Evolutionary conservation across 2,797 vertebrate species (phyloP), one percentile per base, ranked within the genome.

Genomic region (Saguinus oedipus): DNA sequence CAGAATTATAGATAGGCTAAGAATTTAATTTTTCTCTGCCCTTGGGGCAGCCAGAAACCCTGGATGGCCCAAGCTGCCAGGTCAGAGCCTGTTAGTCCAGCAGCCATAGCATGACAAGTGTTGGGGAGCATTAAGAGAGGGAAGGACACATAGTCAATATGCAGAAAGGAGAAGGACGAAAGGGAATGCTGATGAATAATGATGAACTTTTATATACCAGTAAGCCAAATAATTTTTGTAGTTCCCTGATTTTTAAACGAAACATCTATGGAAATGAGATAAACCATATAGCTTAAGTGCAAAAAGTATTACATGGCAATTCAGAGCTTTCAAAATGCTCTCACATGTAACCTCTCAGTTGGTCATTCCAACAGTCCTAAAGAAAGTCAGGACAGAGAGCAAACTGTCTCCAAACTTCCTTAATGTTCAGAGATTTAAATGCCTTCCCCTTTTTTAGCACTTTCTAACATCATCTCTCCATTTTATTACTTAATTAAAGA

Each of bases 401-500:
- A 57, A n/a, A 42, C 8, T 36, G 48, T 61, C 44, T 39, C 30
- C 48, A 94, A 59, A 87, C 36, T 87, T 76, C 55, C 9, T 36
- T 86, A 30, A 85, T 24, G 8, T 86, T 61, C 50, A 72, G 80
- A 90, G 19, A 48, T 78, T 87, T 89, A 78, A 76, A 64, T 44
- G 22, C 80, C 33, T 64, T 44, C 36, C 22, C 64, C 12, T 2
- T 72, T 33, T 53, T 74, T 30, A 48, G 30, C 24, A 17, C 42
- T 50, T 87, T 83, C 9, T 88, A 87, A 55, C 33, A 46, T 17
- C 79, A 2, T 61, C 15, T 72, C 59, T 82, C 39, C 27, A 26
- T 39, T 86, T 89, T 72, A 74, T 82, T 78, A 75, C 50, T 90
- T 84, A 87, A 64, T 90, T 93, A 46, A n/a, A 90, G 68, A 94